Evolutionary conservation across 2,113 vertebrate genomes (phyloP), one percentile per base, ranked within the genome.

Genomic region (Limnothrissa miodon): DNA sequence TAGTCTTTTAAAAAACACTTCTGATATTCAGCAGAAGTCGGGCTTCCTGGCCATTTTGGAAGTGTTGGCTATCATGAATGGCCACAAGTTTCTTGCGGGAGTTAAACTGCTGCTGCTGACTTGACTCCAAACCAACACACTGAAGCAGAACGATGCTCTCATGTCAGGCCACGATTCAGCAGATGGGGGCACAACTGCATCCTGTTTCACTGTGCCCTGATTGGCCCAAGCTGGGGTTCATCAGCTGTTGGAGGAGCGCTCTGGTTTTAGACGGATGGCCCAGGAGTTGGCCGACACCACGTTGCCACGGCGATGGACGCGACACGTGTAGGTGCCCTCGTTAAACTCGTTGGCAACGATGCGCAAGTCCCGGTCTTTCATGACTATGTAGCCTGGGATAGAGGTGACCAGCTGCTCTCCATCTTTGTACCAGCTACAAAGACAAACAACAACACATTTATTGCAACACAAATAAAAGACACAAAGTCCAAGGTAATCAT

Each of bases 351-450:
- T 95, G 78, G 95, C 95, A 0, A 95, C 81, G 0, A 96, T 89
- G 7, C 93, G 92, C 4, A 96, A 90, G 80, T 93, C 93, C 8
- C 91, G 85, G 85, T 90, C 90, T 85, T 95, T 95, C 87, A 96
- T 89, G 25, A 92, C 78, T 11, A 95, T 92, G 81, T 95, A 91
- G 1, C 95, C 95, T 0, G 94, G 94, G 45, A 95, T 83, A 1
- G 95, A 95, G 8, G 83, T 81, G 0, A 93, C 51, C 53, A 96
- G 91, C 83, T 91, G 94, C 85, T 94, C 94, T 0, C 95, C 93
- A 0, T 96, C 95, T 82, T 96, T 96, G 59, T 93, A 96, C 96
- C 96, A 96, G 87, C 95, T 96, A 89, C 46, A 85, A 29, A 44
- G n/a, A 85, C 5, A 17, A 39, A 46, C 33, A 17, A 11, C 21